These are phyloP conservation scores for Spizaetus ornatus DNA, from an alignment of 2,113 vertebrate genomes.

Conservation along the genomic window DNA sequence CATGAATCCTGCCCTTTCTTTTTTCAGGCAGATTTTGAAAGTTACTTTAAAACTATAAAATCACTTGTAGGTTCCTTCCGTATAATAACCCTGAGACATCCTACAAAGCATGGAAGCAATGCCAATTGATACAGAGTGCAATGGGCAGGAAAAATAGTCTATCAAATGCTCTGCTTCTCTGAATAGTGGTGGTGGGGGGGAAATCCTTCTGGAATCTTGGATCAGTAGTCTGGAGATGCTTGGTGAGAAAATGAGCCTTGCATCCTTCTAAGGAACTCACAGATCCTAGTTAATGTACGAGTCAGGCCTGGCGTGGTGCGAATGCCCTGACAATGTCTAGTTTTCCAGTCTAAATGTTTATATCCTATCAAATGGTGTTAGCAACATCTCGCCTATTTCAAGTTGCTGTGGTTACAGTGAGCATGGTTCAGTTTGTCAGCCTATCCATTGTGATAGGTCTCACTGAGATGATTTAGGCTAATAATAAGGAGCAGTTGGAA, in stretches of 20 bases:
- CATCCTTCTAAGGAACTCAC: not conserved
- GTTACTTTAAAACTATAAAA: not conserved
- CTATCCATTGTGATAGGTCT: fast-evolving
- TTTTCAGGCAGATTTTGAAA: not conserved
- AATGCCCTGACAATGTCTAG: not conserved
- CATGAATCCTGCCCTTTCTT: not conserved
- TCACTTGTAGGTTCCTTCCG: not conserved
- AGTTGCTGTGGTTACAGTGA: not conserved
- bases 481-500: not conserved
- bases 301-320: not conserved
- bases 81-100: not conserved
- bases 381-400: not conserved
- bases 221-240: not conserved
- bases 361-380: not conserved
- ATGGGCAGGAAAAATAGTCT: not conserved
- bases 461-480: not conserved
- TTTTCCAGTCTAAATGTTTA: not conserved
- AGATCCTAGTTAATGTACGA: fast-evolving
- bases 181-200: not conserved
- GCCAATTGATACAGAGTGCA: not conserved
- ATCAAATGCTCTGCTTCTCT: not conserved
- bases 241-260: not conserved
- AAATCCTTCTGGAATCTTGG: not conserved
- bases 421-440: not conserved
- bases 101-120: not conserved